phyloP scores from a whole-genome alignment of 2,113 vertebrate species.

The Psilopogon haemacephalus region DNA sequence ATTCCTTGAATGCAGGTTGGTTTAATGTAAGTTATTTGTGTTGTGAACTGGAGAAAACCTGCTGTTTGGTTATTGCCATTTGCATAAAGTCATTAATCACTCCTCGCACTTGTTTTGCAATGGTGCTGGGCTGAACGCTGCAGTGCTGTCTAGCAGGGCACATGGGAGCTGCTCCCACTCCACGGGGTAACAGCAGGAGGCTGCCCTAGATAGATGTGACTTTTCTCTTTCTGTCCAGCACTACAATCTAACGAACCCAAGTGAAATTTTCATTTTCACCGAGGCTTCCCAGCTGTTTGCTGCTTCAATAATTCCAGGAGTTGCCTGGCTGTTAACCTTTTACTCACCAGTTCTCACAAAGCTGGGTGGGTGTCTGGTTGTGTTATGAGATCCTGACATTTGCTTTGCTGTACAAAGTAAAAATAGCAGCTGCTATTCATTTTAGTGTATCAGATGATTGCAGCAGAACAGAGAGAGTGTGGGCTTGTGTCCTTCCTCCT shows the following conservation, averaged over 20 bases:
- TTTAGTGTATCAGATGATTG: background rate
- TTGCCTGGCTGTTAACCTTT: background rate
- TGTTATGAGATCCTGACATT: background rate
- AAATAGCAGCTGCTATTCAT: slow-evolving; percentile 55
- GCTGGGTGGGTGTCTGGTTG: background rate
- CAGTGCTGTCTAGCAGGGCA: background rate
- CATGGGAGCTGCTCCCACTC: background rate
- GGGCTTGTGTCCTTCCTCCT: background rate
- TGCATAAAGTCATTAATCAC: background rate
- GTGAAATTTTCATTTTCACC: background rate
- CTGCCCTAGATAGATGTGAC: slow-evolving; percentile 12
- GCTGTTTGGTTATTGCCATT: background rate
- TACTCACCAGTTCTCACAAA: background rate
- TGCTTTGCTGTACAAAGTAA: background rate
- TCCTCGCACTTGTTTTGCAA: background rate
- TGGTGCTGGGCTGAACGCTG: background rate
- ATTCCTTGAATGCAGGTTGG: background rate
- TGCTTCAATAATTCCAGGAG: background rate
- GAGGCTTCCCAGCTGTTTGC: background rate
- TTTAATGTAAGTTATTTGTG: background rate
- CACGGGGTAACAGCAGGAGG: background rate
- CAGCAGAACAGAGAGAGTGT: background rate
- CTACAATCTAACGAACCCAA: background rate
- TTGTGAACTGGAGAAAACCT: background rate
- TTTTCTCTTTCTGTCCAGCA: background rate